Evolutionary conservation across 2,113 vertebrate genomes (phyloP).

Genomic region (Hydropotes inermis): DNA sequence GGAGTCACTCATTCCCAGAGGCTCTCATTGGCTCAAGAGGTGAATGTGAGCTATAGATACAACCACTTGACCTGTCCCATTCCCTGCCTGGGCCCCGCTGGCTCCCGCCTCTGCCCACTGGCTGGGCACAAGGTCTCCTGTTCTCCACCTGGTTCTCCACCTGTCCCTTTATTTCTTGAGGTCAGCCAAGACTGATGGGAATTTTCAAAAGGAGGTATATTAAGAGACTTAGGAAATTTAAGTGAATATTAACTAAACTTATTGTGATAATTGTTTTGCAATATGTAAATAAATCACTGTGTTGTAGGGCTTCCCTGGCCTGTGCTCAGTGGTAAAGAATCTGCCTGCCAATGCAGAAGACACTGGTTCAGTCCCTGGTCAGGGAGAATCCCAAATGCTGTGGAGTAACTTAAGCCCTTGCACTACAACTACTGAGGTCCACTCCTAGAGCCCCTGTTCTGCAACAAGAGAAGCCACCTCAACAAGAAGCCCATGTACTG

Average conservation of each 20-base stretch:
- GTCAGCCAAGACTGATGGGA: background rate
- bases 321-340: background rate
- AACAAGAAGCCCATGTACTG: background rate
- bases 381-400: background rate
- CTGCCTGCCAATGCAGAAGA: background rate
- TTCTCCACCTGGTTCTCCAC: background rate
- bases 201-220: background rate
- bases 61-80: background rate
- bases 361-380: background rate
- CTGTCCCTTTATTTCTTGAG: background rate
- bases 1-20: background rate
- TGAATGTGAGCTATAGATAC: background rate
- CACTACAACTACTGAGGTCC: background rate
- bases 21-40: background rate
- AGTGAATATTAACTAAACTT: background rate
- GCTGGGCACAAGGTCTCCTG: background rate
- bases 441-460: background rate
- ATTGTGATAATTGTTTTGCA: background rate
- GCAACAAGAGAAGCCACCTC: background rate
- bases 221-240: background rate
- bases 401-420: background rate
- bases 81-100: background rate
- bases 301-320: background rate
- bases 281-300: background rate
- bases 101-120: background rate